Conservation (phyloP, 2,797 vertebrate species). For the Odontamblyopus lacepedii region DNA sequence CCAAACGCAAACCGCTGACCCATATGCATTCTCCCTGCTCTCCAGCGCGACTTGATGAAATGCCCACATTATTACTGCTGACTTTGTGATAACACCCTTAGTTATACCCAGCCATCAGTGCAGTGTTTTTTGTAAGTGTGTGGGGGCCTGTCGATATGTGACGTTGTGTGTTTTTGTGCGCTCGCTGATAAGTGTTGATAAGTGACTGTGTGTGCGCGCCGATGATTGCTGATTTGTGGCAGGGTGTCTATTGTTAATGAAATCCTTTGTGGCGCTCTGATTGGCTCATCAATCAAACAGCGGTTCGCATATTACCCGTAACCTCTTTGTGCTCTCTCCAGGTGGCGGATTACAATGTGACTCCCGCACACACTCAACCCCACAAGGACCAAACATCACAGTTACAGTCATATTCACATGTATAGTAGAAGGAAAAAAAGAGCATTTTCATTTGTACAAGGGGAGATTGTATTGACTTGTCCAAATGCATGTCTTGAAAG, state of each 20-base stretch:
- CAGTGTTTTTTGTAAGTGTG: conserved; percentile 18
- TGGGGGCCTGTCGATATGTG: conserved; percentile 45
- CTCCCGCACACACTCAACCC: conserved; percentile 27
- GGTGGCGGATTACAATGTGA: conserved; percentile 69
- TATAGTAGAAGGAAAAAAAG: neutral
- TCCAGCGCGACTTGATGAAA: conserved; percentile 55
- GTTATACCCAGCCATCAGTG: conserved; percentile 21
- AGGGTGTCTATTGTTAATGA: conserved; percentile 80
- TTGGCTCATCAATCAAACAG: conserved; percentile 82
- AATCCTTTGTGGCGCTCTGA: conserved; percentile 81
- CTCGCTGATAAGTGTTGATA: conserved; percentile 62
- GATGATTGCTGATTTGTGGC: conserved; percentile 80
- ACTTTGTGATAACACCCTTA: conserved; percentile 65
- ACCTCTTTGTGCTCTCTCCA: conserved; percentile 68
- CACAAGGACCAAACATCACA: conserved; percentile 15
- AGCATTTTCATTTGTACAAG: neutral
- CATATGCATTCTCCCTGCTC: conserved; percentile 38
- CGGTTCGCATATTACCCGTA: conserved; percentile 69
- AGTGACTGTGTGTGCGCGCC: conserved; percentile 37
- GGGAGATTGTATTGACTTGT: conserved; percentile 4
- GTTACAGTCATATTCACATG: conserved; percentile 17
- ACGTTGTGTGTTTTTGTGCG: conserved; percentile 47
- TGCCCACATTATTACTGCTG: conserved; percentile 60
- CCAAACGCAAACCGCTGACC: conserved; percentile 53
- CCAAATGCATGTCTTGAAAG: neutral